Evolutionary conservation across 2,113 vertebrate species (phyloP).

Genomic region (Aramus guarauna): DNA sequence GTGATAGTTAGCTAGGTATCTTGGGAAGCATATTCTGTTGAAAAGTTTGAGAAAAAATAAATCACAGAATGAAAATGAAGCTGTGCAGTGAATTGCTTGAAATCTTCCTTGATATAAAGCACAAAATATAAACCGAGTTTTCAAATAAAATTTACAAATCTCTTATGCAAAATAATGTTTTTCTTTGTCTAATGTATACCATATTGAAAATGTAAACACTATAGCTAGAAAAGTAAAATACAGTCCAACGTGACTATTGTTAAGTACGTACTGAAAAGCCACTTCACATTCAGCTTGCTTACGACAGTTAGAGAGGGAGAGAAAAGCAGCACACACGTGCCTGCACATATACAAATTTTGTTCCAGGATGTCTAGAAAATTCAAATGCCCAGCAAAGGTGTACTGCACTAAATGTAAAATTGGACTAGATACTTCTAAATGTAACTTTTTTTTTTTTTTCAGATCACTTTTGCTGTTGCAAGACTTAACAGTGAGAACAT

Average conservation of each 20-base stretch:
- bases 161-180: background rate
- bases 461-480: background rate
- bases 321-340: background rate
- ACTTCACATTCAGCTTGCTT: background rate
- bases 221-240: background rate
- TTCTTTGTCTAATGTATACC: background rate
- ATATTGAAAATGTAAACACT: background rate
- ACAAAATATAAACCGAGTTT: background rate
- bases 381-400: background rate
- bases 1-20: background rate
- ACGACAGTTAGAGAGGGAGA: background rate
- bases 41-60: background rate
- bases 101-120: background rate
- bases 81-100: background rate
- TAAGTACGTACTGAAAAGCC: background rate
- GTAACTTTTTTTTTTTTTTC: background rate
- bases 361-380: background rate
- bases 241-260: background rate
- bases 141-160: background rate
- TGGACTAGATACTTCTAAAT: background rate
- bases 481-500: background rate
- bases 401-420: background rate
- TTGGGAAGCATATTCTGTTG: background rate
- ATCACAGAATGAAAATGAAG: background rate
- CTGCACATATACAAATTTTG: background rate